These are phyloP conservation scores for Polia nebulosa DNA, from an alignment of 2,888 invertebrate species.

Conservation along the genomic window DNA sequence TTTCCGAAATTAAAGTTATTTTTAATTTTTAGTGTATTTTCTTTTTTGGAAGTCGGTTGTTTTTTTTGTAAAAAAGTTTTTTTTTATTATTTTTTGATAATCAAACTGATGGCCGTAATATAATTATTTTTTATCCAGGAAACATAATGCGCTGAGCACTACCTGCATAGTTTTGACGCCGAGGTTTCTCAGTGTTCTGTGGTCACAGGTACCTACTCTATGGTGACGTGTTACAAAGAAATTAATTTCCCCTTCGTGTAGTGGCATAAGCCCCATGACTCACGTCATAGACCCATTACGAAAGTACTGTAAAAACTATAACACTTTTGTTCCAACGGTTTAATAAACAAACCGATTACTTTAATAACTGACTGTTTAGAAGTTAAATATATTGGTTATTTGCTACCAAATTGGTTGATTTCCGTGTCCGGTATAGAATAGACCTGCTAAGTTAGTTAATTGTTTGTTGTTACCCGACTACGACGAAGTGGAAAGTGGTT, in stretches of 20 bases:
- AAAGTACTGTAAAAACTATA: slow-evolving; percentile 19
- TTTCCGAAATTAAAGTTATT: no score
- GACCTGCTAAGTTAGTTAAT: not conserved
- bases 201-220: not conserved
- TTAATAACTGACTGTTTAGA: slow-evolving; percentile 4
- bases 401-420: not conserved
- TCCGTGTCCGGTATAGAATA: slow-evolving; percentile 1
- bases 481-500: not conserved
- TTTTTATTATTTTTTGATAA: no score
- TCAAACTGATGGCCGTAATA: no score
- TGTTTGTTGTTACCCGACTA: not conserved
- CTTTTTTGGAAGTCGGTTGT: no score
- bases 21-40: no score
- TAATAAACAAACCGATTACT: slow-evolving; percentile 19
- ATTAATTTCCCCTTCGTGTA: slow-evolving; percentile 46
- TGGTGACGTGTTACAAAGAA: slow-evolving; percentile 34
- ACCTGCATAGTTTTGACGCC: no score
- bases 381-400: slow-evolving; percentile 21
- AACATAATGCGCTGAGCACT: no score
- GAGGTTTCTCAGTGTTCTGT: not conserved
- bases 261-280: slow-evolving; percentile 11
- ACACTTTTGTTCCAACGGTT: slow-evolving; percentile 3
- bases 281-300: slow-evolving; percentile 28
- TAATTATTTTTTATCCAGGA: no score
- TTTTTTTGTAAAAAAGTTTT: no score